Base-by-base conservation (phyloP, 64 coral and sea anemone genomes). In the Montipora sp. region DNA sequence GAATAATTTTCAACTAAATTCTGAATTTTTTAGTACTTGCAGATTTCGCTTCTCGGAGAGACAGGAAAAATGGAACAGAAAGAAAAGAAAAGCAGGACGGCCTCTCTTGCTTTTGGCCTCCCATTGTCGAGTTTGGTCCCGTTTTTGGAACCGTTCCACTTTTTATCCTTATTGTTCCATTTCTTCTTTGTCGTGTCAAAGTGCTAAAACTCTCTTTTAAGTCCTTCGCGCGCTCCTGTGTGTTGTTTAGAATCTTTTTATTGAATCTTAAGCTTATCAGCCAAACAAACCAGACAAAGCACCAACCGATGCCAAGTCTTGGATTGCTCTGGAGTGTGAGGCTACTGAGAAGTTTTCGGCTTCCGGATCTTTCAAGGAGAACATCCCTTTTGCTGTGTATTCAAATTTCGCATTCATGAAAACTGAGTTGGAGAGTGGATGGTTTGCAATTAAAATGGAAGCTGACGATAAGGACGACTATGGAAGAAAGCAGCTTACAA, bases 231-330 rank as follows among this genome's bases (percentile, higher is more conserved):
- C 36, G 36, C 36, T 0, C 36, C 36, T 36, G 36, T 36, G 36
- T 36, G 36, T 2, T 36, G 36, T 36, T 36, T 36, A 2, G 1
- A 36, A 36, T 78, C 22, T 15, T 9, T n/a, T 23, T 5, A 51
- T 78, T 14, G 76, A 57, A 57, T 0, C 53, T 57, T 57, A 55
- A 95, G 95, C 80, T 3, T 94, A 91, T 47, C 84, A 89, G 63
- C 95, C 95, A n/a, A 94, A 91, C 47, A 91, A 91, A 19, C 95
- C 95, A 3, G 95, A 96, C 23, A 93, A 87, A 57, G 88, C 70
- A 20, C 75, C 91, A 14, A 78, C 95, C 3, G 66, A 83, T 16
- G 47, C 81, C 0, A 80, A 89, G 2, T 96, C 95, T 3, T 96
- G 88, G 71, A 94, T 96, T 72, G 67, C 86, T 77, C 47, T 80